A percentile compares a stretch with the other conserved stretches of the same genome.
These are phyloP conservation scores for Rhinolophus sinicus DNA, from an alignment of 2,113 vertebrate genomes.

Conservation along the genomic window DNA sequence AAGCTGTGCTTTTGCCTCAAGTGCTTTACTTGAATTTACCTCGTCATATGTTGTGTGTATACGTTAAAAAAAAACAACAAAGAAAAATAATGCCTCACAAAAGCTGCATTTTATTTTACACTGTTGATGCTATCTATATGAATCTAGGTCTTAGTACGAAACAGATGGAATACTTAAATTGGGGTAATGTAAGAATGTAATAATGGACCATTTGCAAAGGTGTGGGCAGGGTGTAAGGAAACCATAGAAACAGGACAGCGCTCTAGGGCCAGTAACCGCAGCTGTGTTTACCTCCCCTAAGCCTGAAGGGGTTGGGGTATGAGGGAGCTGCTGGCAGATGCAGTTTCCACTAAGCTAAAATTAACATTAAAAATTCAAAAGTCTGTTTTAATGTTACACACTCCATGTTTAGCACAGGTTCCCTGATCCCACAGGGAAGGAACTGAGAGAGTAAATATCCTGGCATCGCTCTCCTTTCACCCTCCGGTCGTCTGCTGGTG, in stretches of 20 bases:
- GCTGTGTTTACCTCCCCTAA: not conserved
- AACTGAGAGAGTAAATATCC: not conserved
- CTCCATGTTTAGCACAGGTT: too few relatives aligned
- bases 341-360: too few relatives aligned
- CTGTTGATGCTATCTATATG: not conserved
- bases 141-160: conserved; percentile 29
- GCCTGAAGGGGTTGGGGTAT: too few relatives aligned
- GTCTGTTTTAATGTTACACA: too few relatives aligned
- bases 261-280: not conserved
- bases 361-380: too few relatives aligned
- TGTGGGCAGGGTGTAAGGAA: conserved; percentile 28
- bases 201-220: conserved; percentile 49
- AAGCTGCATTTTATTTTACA: not conserved
- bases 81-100: not conserved
- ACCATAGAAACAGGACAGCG: not conserved
- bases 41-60: not conserved
- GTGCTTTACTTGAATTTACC: not conserved
- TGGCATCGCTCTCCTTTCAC: not conserved
- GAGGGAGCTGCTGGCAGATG: not conserved
- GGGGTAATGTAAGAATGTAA: conserved; percentile 15
- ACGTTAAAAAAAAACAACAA: not conserved
- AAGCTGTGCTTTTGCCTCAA: not conserved
- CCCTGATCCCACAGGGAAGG: not conserved
- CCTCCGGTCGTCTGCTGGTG: not conserved
- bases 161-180: conserved; percentile 60